A percentile compares a stretch with the other conserved stretches of the same genome.
These are phyloP conservation scores for Rhimphoctona megacephalus DNA, from an alignment of 2,888 invertebrate genomes.

Conservation along the genomic window DNA sequence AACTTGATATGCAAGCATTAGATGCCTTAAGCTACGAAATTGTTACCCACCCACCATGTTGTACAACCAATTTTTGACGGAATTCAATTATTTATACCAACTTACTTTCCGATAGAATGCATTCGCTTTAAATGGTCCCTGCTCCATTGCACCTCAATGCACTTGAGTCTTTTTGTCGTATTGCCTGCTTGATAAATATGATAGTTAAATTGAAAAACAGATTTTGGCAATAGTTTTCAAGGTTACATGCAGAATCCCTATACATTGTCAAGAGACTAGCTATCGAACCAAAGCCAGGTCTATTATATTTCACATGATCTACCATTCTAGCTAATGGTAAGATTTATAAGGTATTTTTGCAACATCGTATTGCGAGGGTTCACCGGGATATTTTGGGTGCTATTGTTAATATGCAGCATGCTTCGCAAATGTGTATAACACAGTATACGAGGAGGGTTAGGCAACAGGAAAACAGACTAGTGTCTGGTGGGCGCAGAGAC, in stretches of 20 bases:
- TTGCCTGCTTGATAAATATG: not conserved
- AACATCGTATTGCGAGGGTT: conserved; percentile 64
- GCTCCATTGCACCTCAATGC: not conserved
- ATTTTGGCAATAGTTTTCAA: not conserved
- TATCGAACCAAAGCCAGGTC: not conserved
- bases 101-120: not conserved
- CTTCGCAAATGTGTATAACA: conserved; percentile 10
- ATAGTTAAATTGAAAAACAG: not conserved
- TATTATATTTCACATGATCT: conserved; percentile 42
- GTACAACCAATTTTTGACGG: not conserved
- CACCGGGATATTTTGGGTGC: conserved; percentile 11
- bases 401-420: conserved; percentile 18
- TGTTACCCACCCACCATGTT: not conserved
- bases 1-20: not conserved
- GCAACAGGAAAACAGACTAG: conserved; percentile 40
- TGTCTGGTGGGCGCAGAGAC: conserved; percentile 25
- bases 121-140: not conserved
- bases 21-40: not conserved
- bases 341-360: conserved; percentile 69
- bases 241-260: not conserved
- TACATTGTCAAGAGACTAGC: not conserved
- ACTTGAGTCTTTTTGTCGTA: not conserved
- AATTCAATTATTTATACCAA: not conserved
- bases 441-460: conserved; percentile 44
- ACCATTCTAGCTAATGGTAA: conserved; percentile 67